Evolutionary conservation across 2,888 invertebrate species (phyloP).

Genomic region (Tuta absoluta): DNA sequence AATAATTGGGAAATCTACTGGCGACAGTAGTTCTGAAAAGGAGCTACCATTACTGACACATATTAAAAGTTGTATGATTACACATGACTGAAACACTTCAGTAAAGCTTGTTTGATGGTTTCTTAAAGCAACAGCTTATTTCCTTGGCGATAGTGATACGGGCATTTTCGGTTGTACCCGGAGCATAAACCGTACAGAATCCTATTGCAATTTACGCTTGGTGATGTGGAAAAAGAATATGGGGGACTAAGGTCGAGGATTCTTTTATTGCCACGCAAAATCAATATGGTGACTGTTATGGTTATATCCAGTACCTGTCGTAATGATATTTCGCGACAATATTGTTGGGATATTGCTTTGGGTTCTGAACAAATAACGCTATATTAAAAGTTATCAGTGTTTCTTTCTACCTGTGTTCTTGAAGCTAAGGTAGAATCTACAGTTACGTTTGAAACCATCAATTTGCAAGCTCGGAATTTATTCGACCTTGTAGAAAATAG

Average conservation of each 20-base stretch:
- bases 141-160: no score
- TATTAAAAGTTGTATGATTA: no score
- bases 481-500: no score
- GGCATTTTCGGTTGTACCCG: slow-evolving; percentile 60
- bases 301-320: background rate
- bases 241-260: slow-evolving; percentile 72
- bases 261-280: slow-evolving; percentile 75
- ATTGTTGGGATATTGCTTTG: background rate
- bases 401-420: no score
- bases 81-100: background rate
- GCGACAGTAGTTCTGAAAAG: no score
- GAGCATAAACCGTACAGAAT: slow-evolving; percentile 69
- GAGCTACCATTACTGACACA: no score
- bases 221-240: slow-evolving; percentile 76
- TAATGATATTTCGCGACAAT: background rate
- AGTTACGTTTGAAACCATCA: no score
- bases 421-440: no score
- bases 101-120: background rate
- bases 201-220: slow-evolving; percentile 80
- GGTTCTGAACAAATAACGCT: background rate
- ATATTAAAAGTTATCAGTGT: no score
- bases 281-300: slow-evolving; percentile 53
- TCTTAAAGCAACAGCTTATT: background rate
- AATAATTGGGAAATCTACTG: no score
- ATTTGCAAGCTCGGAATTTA: no score